Evolutionary conservation across 2,888 invertebrate species (phyloP).

Genomic region (Parthenolecanium corni): DNA sequence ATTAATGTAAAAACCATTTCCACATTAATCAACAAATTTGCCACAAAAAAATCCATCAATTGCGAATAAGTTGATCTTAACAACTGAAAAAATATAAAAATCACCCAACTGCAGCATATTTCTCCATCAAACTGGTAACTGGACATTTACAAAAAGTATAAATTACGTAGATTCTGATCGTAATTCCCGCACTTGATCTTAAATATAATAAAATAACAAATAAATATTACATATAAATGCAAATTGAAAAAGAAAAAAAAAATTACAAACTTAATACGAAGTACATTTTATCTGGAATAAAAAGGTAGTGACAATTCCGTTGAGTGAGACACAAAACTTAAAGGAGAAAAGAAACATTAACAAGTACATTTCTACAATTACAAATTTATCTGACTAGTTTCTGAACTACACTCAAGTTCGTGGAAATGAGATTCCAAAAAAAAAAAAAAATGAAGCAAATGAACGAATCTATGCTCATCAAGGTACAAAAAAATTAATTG

Average conservation of each 20-base stretch:
- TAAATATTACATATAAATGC: slow-evolving; percentile 13
- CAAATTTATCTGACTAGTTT: slow-evolving; percentile 11
- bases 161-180: background rate
- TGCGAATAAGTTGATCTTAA: too few relatives aligned
- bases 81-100: too few relatives aligned
- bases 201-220: background rate
- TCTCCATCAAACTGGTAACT: too few relatives aligned
- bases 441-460: background rate
- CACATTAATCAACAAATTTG: too few relatives aligned
- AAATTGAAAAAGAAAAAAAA: slow-evolving; percentile 6
- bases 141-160: too few relatives aligned
- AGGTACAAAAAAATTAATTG: background rate
- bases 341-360: slow-evolving; percentile 1
- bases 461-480: background rate
- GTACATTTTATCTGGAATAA: background rate
- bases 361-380: background rate
- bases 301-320: background rate
- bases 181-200: slow-evolving; percentile 5
- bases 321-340: background rate
- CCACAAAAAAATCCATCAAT: too few relatives aligned
- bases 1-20: too few relatives aligned
- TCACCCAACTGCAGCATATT: too few relatives aligned
- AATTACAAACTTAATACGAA: slow-evolving; percentile 15
- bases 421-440: slow-evolving; percentile 5
- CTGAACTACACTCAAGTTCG: slow-evolving; percentile 10